phyloP scores from a whole-genome alignment of 2,888 invertebrate species.

The Acanthacorydalis orientalis region DNA sequence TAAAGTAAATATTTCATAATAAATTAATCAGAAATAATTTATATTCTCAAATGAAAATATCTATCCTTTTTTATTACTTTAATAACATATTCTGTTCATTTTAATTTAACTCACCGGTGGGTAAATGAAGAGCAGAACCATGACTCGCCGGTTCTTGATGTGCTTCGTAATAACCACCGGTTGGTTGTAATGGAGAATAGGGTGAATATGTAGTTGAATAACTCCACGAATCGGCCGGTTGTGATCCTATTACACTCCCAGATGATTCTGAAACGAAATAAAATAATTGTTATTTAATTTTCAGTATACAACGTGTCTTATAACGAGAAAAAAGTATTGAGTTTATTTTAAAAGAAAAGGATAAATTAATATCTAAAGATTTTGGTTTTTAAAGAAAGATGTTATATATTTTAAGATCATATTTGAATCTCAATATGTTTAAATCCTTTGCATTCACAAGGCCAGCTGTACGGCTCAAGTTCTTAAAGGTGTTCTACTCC shows the following conservation, averaged over 20 bases:
- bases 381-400: too few species aligned
- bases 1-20: too few species aligned
- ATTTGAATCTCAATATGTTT: too few species aligned
- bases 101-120: conserved; percentile 31
- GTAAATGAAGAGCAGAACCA: conserved; percentile 38
- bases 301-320: too few species aligned
- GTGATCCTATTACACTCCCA: conserved; percentile 28
- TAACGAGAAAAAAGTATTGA: too few species aligned
- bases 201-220: conserved; percentile 29
- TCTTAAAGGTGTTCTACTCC: too few species aligned
- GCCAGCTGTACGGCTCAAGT: too few species aligned
- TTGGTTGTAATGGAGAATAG: conserved; percentile 36
- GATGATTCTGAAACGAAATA: conserved; percentile 24
- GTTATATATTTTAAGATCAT: too few species aligned
- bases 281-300: neutral
- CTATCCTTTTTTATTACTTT: neutral
- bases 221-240: conserved; percentile 19
- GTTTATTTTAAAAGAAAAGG: too few species aligned
- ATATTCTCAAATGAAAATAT: conserved; percentile 1
- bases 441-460: too few species aligned
- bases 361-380: too few species aligned
- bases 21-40: too few species aligned
- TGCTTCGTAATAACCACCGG: conserved; percentile 30
- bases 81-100: neutral
- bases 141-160: conserved; percentile 28